Evolutionary conservation across 2,888 invertebrate species (phyloP), one percentile per base, ranked within the genome.

Genomic region (Erpobdella octoculata): DNA sequence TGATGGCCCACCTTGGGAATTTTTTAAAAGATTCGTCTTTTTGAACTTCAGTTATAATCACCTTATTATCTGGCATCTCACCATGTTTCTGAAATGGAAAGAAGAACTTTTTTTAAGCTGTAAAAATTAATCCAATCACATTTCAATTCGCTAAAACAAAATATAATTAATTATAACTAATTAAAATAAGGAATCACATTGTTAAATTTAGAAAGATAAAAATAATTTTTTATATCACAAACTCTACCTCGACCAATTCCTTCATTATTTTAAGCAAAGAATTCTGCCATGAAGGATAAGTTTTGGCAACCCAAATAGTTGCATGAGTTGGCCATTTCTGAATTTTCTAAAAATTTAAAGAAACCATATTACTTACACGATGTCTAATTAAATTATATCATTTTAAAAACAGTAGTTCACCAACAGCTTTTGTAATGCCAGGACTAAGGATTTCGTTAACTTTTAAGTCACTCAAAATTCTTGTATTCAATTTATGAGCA

Each of bases 1-100:
- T 96, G 98, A 98, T 98, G 25, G 92, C 91, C 76, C 92, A 89
- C 84, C 98, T 99, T 89, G 89, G 90, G 83, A 92, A 92, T 81
- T 93, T 95, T 84, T 94, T 92, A 72, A 99, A 85, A 69, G 90
- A 90, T 0, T 88, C 84, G 73, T 88, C 73, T 86, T 76, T 77
- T 1, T 88, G 88, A 71, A 98, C 85, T 78, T 90, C 89, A 0
- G 85, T 83, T 0, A 93, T 89, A 77, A 98, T 89, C 0, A 87
- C 83, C 85, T 96, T 97, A 85, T 97, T 98, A 79, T 97, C 96
- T 0, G 97, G 96, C n/a, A 95, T 85, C 18, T 77, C 78, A 28
- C 76, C 76, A 37, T 77, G 75, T 18, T 76, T 76, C 79, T 80
- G 71, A 9, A 53, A 53, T 4, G 33, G 8, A 31, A 25, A 53